These are phyloP conservation scores for Ditylenchus weischeri DNA, from an alignment of 2,888 invertebrate genomes.

Conservation along the genomic window DNA sequence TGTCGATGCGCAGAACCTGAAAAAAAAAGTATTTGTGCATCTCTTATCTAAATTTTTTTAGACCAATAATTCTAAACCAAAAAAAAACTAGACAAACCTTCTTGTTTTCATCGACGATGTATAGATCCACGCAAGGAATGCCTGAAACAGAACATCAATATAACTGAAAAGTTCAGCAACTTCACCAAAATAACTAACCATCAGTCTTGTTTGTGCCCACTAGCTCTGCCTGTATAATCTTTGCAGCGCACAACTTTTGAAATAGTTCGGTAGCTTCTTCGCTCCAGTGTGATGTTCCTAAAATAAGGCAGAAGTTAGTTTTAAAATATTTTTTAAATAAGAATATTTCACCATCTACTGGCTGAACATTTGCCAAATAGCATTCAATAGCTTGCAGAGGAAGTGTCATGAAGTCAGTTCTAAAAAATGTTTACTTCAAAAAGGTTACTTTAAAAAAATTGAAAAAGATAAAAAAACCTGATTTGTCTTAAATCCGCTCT, in stretches of 20 bases:
- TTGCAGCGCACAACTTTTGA: conserved; percentile 39
- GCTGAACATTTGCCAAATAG: conserved; percentile 80
- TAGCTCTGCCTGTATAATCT: conserved; percentile 49
- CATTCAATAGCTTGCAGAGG: conserved; percentile 98
- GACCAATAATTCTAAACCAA: too few species aligned
- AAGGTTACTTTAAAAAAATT: background rate
- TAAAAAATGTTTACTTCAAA: conserved; percentile 37
- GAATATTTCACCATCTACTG: conserved; percentile 68
- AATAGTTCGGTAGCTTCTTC: conserved; percentile 47
- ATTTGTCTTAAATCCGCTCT: conserved; percentile 82
- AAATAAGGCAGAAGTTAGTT: conserved; percentile 12
- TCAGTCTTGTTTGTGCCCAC: conserved; percentile 50
- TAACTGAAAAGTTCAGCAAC: too few species aligned
- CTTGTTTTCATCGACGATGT: conserved; percentile 34
- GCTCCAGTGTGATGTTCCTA: conserved; percentile 50
- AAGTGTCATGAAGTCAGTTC: conserved; percentile 84
- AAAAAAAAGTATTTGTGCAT: background rate
- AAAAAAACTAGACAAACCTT: conserved; percentile 26
- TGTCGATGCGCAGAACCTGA: conserved; percentile 41
- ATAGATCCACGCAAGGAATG: conserved; percentile 56
- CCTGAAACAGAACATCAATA: too few species aligned
- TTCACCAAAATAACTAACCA: conserved; percentile 2
- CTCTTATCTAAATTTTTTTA: too few species aligned
- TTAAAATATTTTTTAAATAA: conserved; percentile 1
- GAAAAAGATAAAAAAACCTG: conserved; percentile 57